phyloP scores from a whole-genome alignment of 1,140 invertebrate genomes.

The Drepana arcuata region DNA sequence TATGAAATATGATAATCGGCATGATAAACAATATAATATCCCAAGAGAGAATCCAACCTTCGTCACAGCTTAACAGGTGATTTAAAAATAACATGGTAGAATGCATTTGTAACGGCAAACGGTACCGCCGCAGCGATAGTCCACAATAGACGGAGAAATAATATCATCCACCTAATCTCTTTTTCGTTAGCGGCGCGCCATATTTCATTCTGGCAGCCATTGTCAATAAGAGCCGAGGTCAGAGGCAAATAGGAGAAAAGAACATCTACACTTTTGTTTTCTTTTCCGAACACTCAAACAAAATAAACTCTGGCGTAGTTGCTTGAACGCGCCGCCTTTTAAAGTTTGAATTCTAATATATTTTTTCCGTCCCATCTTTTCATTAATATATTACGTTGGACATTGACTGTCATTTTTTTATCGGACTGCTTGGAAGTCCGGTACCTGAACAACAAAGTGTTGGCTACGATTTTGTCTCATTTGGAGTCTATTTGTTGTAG shows the following conservation, averaged over 20 bases:
- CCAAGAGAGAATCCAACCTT: slow-evolving; percentile 44
- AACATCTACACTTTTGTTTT: slow-evolving; percentile 53
- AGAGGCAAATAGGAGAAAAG: slow-evolving; percentile 65
- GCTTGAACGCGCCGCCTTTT: slow-evolving; percentile 56
- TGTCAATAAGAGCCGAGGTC: slow-evolving; percentile 64
- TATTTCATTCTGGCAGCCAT: slow-evolving; percentile 67
- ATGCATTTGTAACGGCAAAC: slow-evolving; percentile 35
- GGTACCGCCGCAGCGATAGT: slow-evolving; percentile 28
- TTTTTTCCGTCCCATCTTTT: slow-evolving; percentile 56
- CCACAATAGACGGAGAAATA: slow-evolving; percentile 49
- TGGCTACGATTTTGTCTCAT: slow-evolving; percentile 25
- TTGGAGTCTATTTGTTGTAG: slow-evolving; percentile 22
- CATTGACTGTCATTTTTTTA: slow-evolving; percentile 53
- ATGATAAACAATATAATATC: slow-evolving; percentile 12
- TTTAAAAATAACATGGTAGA: slow-evolving; percentile 38
- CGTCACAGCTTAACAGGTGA: slow-evolving; percentile 45
- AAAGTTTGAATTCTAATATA: slow-evolving; percentile 44
- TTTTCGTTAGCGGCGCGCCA: slow-evolving; percentile 60
- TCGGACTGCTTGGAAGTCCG: slow-evolving; percentile 18
- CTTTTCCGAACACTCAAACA: slow-evolving; percentile 53
- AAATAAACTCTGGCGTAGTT: slow-evolving; percentile 53
- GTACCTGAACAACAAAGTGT: slow-evolving; percentile 35
- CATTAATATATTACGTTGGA: slow-evolving; percentile 64
- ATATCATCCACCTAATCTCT: slow-evolving; percentile 64
- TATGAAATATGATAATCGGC: not conserved